Conservation (phyloP, 2,888 invertebrate genomes). For the Rhabditoides inermis region DNA sequence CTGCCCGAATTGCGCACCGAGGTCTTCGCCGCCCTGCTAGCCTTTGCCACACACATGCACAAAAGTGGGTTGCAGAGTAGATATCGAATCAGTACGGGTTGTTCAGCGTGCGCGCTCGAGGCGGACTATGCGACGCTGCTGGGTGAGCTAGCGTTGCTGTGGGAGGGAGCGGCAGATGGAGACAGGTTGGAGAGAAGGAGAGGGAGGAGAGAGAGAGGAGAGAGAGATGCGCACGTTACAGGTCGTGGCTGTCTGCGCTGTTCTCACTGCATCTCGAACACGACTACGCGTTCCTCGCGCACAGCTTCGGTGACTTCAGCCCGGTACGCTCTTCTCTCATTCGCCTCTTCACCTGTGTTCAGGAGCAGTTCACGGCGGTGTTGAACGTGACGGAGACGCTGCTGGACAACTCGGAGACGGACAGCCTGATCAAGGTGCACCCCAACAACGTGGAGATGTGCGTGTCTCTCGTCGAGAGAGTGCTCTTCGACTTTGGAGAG, state of each 20-base stretch:
- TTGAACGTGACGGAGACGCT: constrained; percentile 11
- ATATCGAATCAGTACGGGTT: neutral
- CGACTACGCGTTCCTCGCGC: constrained; percentile 22
- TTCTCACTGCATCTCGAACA: constrained; percentile 20
- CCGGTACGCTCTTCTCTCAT: neutral
- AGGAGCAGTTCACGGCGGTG: constrained; percentile 6
- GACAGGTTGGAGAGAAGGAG: no score
- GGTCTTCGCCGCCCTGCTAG: constrained; percentile 4
- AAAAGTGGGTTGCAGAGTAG: constrained; percentile 1
- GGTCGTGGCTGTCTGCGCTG: constrained; percentile 16
- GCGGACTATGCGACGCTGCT: constrained; percentile 7
- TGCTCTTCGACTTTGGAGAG: constrained; percentile 13
- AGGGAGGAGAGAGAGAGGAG: constrained; percentile 2
- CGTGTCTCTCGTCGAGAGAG: constrained; percentile 13
- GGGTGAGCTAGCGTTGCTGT: constrained; percentile 6
- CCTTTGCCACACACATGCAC: constrained; percentile 2
- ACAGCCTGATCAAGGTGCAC: constrained; percentile 11
- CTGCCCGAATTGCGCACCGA: constrained; percentile 6
- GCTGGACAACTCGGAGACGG: constrained; percentile 8
- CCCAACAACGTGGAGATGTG: constrained; percentile 18
- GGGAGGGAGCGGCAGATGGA: no score
- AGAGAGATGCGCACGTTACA: neutral
- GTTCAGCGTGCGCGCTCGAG: constrained; percentile 7
- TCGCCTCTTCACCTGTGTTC: neutral
- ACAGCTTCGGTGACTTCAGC: constrained; percentile 14